These are phyloP conservation scores for Poicephalus meyeri DNA, from an alignment of 2,113 vertebrate species.

Conservation along the genomic window DNA sequence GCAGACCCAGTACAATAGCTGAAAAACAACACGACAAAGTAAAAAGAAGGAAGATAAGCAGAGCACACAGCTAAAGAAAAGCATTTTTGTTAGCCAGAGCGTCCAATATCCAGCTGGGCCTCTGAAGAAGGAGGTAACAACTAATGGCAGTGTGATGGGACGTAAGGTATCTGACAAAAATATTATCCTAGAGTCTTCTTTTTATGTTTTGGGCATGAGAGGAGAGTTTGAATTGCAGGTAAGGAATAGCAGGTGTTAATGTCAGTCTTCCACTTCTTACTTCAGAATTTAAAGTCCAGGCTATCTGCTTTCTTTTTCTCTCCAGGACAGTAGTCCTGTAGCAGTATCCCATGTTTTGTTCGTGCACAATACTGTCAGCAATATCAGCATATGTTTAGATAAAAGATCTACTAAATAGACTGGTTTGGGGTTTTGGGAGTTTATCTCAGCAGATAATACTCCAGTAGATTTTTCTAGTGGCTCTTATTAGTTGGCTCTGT, in stretches of 20 bases:
- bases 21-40: background rate
- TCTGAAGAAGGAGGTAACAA: background rate
- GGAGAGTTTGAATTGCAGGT: background rate
- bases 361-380: slow-evolving; percentile 5
- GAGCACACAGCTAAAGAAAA: background rate
- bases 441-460: slow-evolving; percentile 46
- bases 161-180: background rate
- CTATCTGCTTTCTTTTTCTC: background rate
- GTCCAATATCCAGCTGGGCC: background rate
- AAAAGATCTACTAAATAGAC: background rate
- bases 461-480: slow-evolving; percentile 37
- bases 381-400: slow-evolving; percentile 24
- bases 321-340: background rate
- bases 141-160: background rate
- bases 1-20: slow-evolving; percentile 12
- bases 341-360: background rate
- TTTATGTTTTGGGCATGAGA: background rate
- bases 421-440: background rate
- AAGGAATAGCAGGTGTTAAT: background rate
- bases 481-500: slow-evolving; percentile 38
- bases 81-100: background rate
- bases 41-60: slow-evolving; percentile 3
- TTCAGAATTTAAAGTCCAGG: background rate
- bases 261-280: background rate
- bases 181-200: background rate